These are phyloP conservation scores for Pica pica DNA, from an alignment of 2,113 vertebrate species.

Conservation along the genomic window DNA sequence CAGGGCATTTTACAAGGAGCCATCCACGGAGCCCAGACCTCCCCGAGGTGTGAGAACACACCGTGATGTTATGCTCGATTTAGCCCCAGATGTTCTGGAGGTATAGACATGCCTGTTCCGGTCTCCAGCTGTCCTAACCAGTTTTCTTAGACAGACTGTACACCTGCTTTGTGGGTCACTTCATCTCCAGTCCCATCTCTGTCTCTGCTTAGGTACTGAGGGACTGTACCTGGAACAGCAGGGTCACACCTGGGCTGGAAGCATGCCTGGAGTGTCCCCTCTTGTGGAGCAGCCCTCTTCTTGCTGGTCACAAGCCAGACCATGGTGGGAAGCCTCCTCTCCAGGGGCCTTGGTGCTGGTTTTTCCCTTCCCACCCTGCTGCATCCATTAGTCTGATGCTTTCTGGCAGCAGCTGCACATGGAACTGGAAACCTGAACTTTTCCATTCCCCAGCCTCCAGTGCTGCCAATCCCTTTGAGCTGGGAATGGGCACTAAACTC, in stretches of 20 bases:
- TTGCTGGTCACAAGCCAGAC: background rate
- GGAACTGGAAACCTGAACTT: slow-evolving; percentile 30
- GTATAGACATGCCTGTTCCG: background rate
- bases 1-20: background rate
- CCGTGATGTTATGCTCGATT: background rate
- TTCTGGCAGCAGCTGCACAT: background rate
- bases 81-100: background rate
- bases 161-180: background rate
- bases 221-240: accelerated
- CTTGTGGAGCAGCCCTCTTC: background rate
- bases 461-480: accelerated
- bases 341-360: background rate
- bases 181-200: background rate
- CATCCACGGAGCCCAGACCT: background rate
- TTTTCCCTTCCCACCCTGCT: slow-evolving; percentile 36
- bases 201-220: background rate
- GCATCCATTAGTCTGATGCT: slow-evolving; percentile 10
- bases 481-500: background rate
- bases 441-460: background rate
- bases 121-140: background rate
- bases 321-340: background rate
- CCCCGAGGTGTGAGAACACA: background rate
- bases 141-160: background rate
- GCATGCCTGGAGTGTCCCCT: background rate
- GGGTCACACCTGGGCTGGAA: background rate